Evolutionary conservation across 2,113 vertebrate species (phyloP).

Genomic region (Phycodurus eques): DNA sequence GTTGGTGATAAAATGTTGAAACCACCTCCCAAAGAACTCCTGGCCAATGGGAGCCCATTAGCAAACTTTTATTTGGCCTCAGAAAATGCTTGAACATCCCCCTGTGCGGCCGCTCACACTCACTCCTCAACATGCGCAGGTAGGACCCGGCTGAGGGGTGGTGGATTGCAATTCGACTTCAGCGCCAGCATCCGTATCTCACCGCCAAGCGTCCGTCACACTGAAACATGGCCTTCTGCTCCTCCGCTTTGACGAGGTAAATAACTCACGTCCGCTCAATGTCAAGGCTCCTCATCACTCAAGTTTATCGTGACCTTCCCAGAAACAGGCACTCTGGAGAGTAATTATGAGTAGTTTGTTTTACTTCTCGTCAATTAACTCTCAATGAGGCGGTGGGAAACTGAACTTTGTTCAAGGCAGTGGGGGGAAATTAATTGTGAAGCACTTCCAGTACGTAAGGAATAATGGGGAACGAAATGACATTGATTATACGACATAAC

Average conservation of each 20-base stretch:
- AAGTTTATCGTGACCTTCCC: background rate
- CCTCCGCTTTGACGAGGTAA: constrained; percentile 57
- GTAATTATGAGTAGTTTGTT: background rate
- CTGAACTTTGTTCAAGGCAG: background rate
- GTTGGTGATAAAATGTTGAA: constrained; percentile 68
- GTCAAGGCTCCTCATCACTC: background rate
- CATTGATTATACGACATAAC: constrained; percentile 28
- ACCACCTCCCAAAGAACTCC: constrained; percentile 58
- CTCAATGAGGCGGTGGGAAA: background rate
- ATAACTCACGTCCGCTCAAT: constrained; percentile 2
- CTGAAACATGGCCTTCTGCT: constrained; percentile 55
- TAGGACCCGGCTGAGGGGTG: constrained; percentile 54
- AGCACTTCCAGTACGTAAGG: constrained; percentile 20
- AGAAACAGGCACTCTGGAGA: background rate
- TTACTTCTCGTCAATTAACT: background rate
- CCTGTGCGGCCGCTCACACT: constrained; percentile 17
- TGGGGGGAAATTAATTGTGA: background rate
- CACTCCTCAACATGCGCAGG: constrained; percentile 68
- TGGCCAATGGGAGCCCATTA: constrained; percentile 66
- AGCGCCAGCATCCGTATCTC: constrained; percentile 28
- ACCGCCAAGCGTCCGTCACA: constrained; percentile 18
- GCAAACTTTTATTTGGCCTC: constrained; percentile 61
- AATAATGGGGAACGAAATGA: constrained; percentile 20
- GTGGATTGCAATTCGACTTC: constrained; percentile 34
- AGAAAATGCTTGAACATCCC: constrained; percentile 60